Conservation (phyloP, 2,113 vertebrate species). For the Varanus salvator region DNA sequence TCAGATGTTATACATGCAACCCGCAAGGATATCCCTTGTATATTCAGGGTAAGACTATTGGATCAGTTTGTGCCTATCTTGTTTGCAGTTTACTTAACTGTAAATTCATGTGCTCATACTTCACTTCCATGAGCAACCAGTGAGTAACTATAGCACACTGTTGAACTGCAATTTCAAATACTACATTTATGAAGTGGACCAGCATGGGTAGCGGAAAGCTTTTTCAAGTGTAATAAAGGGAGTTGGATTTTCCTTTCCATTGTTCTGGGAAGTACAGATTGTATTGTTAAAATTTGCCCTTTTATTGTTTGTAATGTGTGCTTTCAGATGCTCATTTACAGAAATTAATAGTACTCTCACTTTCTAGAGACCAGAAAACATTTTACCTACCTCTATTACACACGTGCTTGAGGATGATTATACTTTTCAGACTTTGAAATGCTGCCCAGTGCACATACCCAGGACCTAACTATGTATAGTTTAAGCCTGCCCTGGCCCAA, state of each 20-base stretch:
- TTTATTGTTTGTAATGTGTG: not conserved
- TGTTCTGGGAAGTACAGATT: not conserved
- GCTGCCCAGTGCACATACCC: not conserved
- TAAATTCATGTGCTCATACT: not conserved
- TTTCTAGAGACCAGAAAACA: not conserved
- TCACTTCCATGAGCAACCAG: not conserved
- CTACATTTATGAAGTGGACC: not conserved
- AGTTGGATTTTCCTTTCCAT: not conserved
- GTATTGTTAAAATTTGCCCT: not conserved
- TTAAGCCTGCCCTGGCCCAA: not conserved
- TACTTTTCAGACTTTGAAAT: not conserved
- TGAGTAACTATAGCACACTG: too few relatives aligned
- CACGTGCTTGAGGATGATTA: not conserved
- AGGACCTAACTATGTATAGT: not conserved
- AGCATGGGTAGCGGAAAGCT: not conserved
- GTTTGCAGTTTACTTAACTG: not conserved
- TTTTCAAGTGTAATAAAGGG: not conserved
- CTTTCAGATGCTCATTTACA: not conserved
- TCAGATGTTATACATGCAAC: constrained; percentile 96
- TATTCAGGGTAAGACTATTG: constrained; percentile 88
- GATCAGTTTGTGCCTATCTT: not conserved
- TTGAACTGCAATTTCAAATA: not conserved
- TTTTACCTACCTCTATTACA: not conserved
- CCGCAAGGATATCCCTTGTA: constrained; percentile 95
- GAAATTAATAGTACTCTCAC: not conserved